Evolutionary conservation across 2,797 vertebrate species (phyloP).

Genomic region (Eulemur rubriventer): DNA sequence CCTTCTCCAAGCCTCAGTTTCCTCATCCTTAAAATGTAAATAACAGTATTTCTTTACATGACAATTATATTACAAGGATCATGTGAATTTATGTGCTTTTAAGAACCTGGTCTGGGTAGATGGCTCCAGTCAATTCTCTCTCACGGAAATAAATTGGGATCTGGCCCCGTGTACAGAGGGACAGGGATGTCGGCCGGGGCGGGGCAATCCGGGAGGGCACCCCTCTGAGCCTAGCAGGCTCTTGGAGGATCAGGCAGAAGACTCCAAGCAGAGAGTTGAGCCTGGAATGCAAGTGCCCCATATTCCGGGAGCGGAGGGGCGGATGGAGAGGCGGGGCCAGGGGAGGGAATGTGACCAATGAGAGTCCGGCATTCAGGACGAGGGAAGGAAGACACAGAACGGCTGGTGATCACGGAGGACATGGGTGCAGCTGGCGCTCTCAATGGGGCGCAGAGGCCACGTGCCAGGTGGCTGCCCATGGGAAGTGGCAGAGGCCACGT

Average conservation of each 20-base stretch:
- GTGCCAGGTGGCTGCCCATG: rapidly evolving
- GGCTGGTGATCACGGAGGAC: rapidly evolving
- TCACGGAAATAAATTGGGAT: background rate
- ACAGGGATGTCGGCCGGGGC: background rate
- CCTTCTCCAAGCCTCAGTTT: background rate
- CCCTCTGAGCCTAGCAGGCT: too few species aligned
- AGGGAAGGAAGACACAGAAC: background rate
- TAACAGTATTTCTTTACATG: background rate
- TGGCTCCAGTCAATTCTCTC: background rate
- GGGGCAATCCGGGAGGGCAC: background rate
- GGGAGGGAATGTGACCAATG: rapidly evolving
- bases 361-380: background rate
- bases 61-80: background rate
- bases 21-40: background rate
- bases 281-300: background rate
- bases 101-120: background rate
- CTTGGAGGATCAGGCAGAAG: background rate
- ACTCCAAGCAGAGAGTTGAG: background rate
- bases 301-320: background rate
- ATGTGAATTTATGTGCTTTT: background rate
- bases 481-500: background rate
- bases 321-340: too few species aligned
- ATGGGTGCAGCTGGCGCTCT: background rate
- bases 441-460: background rate
- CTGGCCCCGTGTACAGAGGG: background rate